Evolutionary conservation across 2,113 vertebrate species (phyloP), one percentile per base, ranked within the genome.

Genomic region (Solea solea): DNA sequence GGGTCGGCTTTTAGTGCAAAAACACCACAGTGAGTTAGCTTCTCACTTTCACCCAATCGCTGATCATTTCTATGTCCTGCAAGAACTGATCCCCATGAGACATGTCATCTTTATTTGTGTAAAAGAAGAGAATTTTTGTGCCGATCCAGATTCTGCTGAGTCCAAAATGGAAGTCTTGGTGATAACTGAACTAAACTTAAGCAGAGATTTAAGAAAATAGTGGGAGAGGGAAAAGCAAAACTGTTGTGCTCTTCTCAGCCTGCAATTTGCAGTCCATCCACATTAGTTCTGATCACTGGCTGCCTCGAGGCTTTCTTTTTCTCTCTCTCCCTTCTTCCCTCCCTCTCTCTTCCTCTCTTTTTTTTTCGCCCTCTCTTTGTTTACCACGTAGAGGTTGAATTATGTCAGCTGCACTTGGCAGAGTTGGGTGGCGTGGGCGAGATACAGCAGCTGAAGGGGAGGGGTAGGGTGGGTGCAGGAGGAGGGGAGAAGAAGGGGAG

Each of bases 251-350:
- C 66, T 65, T 78, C 80, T 84, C 68, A 44, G 65, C 49, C 76
- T 74, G 81, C 84, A 88, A 77, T 85, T 80, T 75, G 57, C 84
- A 86, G 91, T 91, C 89, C 77, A 83, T 90, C 83, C 86, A 83
- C 86, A 87, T 90, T 92, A 90, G 81, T 92, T 87, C 84, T 86
- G 89, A 89, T 92, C 87, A 85, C 75, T 83, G 83, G 63, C 87
- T 86, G 85, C 87, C 88, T 88, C 58, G 0, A 77, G 86, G 86
- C 85, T 70, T 53, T 65, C 79, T 72, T 71, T 67, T 74, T 72
- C 62, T 67, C 74, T 58, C 3, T n/a, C 55, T 55, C 53, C 42
- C 39, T 16, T 34, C 45, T 16, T 44, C 55, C 21, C 73, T 60
- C 69, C 61, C 81, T 51, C 59, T 39, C 68, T 34, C 70, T 46